These are phyloP conservation scores for Trichonephila inaurata DNA, from an alignment of 1,140 invertebrate species.

Conservation along the genomic window DNA sequence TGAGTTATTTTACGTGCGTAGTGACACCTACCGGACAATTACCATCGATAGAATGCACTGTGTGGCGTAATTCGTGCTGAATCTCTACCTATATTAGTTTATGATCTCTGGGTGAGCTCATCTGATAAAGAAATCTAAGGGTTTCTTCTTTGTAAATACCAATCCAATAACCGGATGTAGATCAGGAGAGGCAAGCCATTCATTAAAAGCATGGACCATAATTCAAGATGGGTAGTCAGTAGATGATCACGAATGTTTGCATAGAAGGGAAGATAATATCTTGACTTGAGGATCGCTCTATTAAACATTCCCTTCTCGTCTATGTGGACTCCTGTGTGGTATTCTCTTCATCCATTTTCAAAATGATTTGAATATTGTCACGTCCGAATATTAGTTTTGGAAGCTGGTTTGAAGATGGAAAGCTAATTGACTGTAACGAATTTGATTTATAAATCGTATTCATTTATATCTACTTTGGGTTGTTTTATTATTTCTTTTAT, in stretches of 20 bases:
- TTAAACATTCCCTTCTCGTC: conserved; percentile 26
- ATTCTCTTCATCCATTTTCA: too few relatives aligned
- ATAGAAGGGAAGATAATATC: not conserved
- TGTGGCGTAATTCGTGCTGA: not conserved
- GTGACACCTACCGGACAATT: conserved; percentile 4
- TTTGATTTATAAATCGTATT: too few relatives aligned
- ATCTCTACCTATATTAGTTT: not conserved
- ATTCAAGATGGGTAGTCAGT: conserved; percentile 22
- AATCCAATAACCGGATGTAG: conserved; percentile 12
- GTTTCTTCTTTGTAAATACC: not conserved
- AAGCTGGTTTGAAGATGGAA: too few relatives aligned
- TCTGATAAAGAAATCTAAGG: not conserved
- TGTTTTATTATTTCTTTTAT: too few relatives aligned
- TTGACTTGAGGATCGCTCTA: not conserved
- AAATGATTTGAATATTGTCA: too few relatives aligned
- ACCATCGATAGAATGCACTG: not conserved
- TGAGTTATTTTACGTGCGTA: not conserved
- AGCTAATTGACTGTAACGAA: too few relatives aligned
- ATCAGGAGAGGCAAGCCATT: conserved; percentile 28
- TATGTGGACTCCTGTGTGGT: not conserved
- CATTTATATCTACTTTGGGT: too few relatives aligned
- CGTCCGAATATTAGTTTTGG: too few relatives aligned
- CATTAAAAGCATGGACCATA: conserved; percentile 18
- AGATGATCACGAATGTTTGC: conserved; percentile 40
- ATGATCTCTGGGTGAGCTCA: not conserved